These are phyloP conservation scores for Anticlea derivata DNA, from an alignment of 2,888 invertebrate genomes.

Conservation along the genomic window DNA sequence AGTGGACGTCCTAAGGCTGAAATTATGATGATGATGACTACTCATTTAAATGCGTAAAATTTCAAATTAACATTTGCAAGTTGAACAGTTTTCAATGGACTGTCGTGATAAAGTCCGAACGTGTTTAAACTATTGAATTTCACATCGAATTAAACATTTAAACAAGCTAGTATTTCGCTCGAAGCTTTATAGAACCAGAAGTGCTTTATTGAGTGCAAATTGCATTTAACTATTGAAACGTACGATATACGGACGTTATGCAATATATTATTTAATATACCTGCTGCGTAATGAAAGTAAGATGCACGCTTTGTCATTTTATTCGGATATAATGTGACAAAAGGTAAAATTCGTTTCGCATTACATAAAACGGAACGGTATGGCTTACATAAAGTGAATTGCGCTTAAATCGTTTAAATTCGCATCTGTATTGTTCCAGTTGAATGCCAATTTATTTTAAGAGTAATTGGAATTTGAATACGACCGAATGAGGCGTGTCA, in stretches of 20 bases:
- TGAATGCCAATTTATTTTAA: background rate
- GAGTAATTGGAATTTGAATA: background rate
- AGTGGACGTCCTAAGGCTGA: too few relatives aligned
- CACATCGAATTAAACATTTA: conserved; percentile 7
- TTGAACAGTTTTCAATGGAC: background rate
- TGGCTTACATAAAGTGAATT: conserved; percentile 42
- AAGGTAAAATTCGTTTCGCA: conserved; percentile 42
- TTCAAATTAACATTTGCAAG: background rate
- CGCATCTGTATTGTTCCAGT: background rate
- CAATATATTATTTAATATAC: conserved; percentile 53
- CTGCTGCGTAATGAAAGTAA: conserved; percentile 49
- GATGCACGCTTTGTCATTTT: conserved; percentile 46
- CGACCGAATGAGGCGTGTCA: too few relatives aligned
- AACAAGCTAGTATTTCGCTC: conserved; percentile 6
- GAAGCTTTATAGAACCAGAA: conserved; percentile 4
- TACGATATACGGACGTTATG: conserved; percentile 48
- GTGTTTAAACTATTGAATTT: conserved; percentile 26
- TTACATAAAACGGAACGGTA: conserved; percentile 43
- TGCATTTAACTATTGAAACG: conserved; percentile 45
- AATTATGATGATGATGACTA: too few relatives aligned
- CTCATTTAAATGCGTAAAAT: background rate
- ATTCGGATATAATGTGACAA: conserved; percentile 48
- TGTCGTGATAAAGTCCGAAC: conserved; percentile 5
- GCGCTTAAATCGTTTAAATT: conserved; percentile 5
- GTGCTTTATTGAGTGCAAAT: conserved; percentile 37